These are phyloP conservation scores for Saguinus imperator DNA, from an alignment of 2,113 vertebrate species.

Conservation along the genomic window DNA sequence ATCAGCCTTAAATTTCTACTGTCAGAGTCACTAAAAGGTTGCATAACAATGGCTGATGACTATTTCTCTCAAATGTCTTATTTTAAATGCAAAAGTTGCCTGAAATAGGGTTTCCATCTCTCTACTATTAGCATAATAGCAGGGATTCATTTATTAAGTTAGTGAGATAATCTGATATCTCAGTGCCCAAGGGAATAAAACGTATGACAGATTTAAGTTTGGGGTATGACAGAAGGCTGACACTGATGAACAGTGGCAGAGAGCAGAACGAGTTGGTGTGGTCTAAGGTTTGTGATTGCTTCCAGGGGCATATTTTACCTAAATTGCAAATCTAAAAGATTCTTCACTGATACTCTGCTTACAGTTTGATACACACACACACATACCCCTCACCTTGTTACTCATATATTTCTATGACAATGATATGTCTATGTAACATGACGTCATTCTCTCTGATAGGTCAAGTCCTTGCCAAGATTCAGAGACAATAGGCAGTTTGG, in stretches of 20 bases:
- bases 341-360: neutral
- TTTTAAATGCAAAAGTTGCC: conserved; percentile 13
- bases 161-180: conserved; percentile 47
- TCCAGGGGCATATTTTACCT: neutral
- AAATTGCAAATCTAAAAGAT: conserved; percentile 16
- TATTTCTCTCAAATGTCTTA: conserved; percentile 26
- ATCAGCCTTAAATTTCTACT: conserved; percentile 1
- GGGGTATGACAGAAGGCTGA: neutral
- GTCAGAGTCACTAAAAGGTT: conserved; percentile 15
- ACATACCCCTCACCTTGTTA: neutral
- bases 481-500: neutral
- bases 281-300: neutral
- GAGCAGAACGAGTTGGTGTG: neutral
- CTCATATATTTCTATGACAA: conserved; percentile 20
- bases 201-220: conserved; percentile 11
- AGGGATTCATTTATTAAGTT: conserved; percentile 57
- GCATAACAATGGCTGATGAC: neutral
- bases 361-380: neutral
- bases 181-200: conserved; percentile 44
- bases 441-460: neutral
- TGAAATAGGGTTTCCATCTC: conserved; percentile 31
- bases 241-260: conserved; percentile 16
- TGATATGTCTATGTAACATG: neutral
- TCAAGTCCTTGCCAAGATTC: conserved; percentile 19
- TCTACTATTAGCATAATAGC: conserved; percentile 40